Conservation (phyloP, 2,113 vertebrate species). For the Hipposideros armiger region DNA sequence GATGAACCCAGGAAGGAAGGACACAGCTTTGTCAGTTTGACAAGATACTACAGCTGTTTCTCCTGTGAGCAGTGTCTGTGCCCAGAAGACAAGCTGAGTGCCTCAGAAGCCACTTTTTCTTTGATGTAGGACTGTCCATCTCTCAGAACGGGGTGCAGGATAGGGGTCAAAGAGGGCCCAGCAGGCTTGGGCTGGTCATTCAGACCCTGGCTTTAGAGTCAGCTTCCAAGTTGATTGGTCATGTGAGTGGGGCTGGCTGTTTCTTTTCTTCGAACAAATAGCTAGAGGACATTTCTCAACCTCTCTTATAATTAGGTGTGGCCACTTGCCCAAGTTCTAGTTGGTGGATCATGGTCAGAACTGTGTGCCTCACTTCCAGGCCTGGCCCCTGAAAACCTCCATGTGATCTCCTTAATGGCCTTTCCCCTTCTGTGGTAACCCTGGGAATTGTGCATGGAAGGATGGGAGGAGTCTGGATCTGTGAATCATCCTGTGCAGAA, state of each 20-base stretch:
- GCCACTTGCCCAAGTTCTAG: background rate
- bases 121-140: no score
- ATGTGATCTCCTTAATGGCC: background rate
- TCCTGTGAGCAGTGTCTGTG: background rate
- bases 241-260: background rate
- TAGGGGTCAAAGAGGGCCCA: background rate
- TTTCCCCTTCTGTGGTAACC: background rate
- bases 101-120: background rate
- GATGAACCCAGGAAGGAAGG: background rate
- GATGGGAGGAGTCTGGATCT: background rate
- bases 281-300: background rate
- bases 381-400: background rate
- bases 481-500: background rate
- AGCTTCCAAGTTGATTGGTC: slow-evolving; percentile 37
- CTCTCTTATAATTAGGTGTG: background rate
- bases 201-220: background rate
- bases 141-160: background rate
- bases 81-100: background rate
- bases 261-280: background rate
- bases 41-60: background rate
- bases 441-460: background rate
- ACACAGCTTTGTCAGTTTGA: background rate
- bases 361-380: background rate
- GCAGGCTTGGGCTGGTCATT: background rate
- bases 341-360: background rate